Base-by-base conservation (phyloP, 2,797 vertebrate genomes). In the Dipus sagitta region DNA sequence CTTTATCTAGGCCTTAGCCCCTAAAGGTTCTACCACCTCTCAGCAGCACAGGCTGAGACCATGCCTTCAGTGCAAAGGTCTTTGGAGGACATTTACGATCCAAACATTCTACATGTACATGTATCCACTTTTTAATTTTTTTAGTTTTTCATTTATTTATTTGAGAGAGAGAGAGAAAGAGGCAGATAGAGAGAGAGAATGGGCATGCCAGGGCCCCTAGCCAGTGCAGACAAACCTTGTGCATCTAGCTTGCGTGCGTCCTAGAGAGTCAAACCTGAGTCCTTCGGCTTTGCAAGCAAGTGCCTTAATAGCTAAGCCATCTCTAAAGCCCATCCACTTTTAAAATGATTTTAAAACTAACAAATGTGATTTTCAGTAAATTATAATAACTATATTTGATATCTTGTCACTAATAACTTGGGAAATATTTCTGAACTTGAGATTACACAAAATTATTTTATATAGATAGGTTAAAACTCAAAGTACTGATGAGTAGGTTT, bases 371-470 rank as follows among this genome's bases (percentile, higher is more conserved):
- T 77, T 68, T 13, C 26, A 71, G 10, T 52, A 89, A 86, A 67
- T 71, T 42, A 74, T 77, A 76, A 71, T 80, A 81, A 78, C 30
- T n/a, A 11, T 68, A 75, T 47, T 54, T 71, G n/a, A 83, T 83
- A 24, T 72, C 81, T 86, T 88, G 21, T 90, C 24, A 54, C 28
- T 42, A 4, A 6, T 77, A 72, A 82, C 21, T 77, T 84, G 32
- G 71, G 71, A 96, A 86, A 84, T 64, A 68, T 60, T 92, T 93
- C 24, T 68, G 58, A 90, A 77, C 21, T 52, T 60, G 1, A 23
- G 88, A 24, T 74, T 77, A 68, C 13, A 60, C n/a, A 83, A 32
- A 72, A 77, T 34, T 78, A 32, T 68, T 72, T 81, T 21, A 71
- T 67, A 14, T 60, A 42, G 34, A 30, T 24, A 89, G 23, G 38